A percentile compares a stretch with the other conserved stretches of the same genome.
Evolutionary conservation across 1,140 invertebrate species (phyloP).

Genomic region (Calliphora vicina): DNA sequence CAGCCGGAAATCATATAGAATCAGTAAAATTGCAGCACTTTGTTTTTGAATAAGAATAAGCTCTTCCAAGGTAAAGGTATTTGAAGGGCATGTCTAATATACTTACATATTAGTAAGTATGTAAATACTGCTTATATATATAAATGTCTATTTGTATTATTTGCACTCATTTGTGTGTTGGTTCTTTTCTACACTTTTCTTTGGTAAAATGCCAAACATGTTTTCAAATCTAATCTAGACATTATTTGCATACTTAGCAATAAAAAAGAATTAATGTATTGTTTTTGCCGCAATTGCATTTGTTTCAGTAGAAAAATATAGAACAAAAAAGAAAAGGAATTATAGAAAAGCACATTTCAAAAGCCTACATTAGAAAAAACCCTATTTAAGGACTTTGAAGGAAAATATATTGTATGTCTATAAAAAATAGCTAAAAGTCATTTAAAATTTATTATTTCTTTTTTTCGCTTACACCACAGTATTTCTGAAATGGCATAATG

Average conservation of each 20-base stretch:
- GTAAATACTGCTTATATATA: too few relatives aligned
- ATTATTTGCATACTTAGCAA: conserved; percentile 12
- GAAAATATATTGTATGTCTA: too few relatives aligned
- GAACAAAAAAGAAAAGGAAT: neutral
- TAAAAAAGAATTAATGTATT: neutral
- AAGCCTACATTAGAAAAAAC: neutral
- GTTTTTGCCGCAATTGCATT: neutral
- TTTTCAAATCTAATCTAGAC: neutral
- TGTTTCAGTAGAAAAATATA: neutral
- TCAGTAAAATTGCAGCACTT: too few relatives aligned
- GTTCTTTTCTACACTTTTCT: neutral
- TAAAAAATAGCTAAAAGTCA: too few relatives aligned
- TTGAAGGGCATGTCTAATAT: too few relatives aligned
- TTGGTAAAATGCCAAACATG: neutral
- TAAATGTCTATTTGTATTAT: neutral
- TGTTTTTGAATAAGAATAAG: too few relatives aligned
- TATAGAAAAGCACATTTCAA: neutral
- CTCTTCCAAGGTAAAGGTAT: neutral
- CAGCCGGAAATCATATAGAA: too few relatives aligned
- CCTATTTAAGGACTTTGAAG: neutral
- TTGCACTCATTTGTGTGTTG: neutral
- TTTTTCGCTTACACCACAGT: too few relatives aligned
- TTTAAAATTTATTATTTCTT: too few relatives aligned
- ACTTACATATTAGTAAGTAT: too few relatives aligned
- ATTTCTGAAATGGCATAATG: too few relatives aligned